phyloP scores from a whole-genome alignment of 2,113 vertebrate species.

The Galeopterus variegatus region DNA sequence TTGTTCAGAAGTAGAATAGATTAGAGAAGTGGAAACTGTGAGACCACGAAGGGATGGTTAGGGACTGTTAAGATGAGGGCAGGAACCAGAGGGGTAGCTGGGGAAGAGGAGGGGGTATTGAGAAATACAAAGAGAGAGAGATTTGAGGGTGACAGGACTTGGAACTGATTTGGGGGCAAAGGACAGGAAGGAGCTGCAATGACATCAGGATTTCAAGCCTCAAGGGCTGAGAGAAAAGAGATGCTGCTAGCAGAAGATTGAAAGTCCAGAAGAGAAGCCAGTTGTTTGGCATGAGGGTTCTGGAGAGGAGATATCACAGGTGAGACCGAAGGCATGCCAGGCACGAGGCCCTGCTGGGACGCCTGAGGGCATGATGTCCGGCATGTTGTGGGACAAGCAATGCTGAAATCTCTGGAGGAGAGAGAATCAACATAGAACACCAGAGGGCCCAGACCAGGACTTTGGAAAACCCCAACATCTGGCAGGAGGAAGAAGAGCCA shows the following conservation, averaged over 20 bases:
- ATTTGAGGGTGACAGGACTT: background rate
- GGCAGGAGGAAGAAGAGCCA: background rate
- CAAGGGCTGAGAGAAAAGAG: background rate
- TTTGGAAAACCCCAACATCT: background rate
- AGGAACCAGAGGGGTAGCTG: background rate
- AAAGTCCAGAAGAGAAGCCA: background rate
- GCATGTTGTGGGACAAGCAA: background rate
- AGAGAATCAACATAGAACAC: background rate
- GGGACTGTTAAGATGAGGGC: background rate
- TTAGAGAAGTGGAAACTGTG: background rate
- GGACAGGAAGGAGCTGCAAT: background rate
- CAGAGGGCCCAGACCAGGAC: background rate
- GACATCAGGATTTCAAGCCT: background rate
- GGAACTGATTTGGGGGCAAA: background rate
- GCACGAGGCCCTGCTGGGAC: background rate
- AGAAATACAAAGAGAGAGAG: background rate
- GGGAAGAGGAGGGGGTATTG: background rate
- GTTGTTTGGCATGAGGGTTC: background rate
- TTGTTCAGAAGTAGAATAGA: background rate
- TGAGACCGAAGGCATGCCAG: background rate
- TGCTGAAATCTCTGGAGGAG: background rate
- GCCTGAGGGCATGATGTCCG: too few relatives aligned
- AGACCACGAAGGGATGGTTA: background rate
- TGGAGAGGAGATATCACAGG: rapidly evolving
- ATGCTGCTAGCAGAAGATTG: background rate